phyloP scores from a whole-genome alignment of 2,797 vertebrate species.

The Characodon lateralis region DNA sequence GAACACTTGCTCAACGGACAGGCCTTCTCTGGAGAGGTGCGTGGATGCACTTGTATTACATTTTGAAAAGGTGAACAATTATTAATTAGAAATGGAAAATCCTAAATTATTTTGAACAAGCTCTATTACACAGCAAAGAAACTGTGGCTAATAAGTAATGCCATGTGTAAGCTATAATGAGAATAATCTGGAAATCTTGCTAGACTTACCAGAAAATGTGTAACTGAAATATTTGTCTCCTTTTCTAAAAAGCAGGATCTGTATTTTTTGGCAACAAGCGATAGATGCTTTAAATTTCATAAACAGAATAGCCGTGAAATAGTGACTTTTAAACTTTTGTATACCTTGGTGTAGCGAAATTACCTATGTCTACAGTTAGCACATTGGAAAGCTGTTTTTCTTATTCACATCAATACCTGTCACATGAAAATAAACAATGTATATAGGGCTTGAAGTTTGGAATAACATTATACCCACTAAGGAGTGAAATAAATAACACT shows the following conservation, averaged over 20 bases:
- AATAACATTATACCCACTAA: background rate
- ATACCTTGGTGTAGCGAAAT: background rate
- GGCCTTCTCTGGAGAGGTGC: constrained; percentile 96
- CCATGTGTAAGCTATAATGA: background rate
- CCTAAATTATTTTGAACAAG: constrained; percentile 4
- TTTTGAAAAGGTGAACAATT: background rate
- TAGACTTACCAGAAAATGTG: background rate
- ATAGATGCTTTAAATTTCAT: background rate
- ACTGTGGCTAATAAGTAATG: background rate
- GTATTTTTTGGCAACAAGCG: background rate
- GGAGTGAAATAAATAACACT: background rate
- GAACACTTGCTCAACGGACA: constrained; percentile 98
- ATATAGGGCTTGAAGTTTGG: background rate
- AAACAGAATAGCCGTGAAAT: background rate
- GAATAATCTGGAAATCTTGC: background rate
- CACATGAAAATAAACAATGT: background rate
- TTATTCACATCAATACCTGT: background rate
- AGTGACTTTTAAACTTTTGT: background rate
- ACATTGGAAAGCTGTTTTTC: background rate
- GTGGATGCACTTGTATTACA: background rate
- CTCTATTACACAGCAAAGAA: background rate
- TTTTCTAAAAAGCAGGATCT: background rate
- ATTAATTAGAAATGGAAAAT: background rate
- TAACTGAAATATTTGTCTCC: background rate
- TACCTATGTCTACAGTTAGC: background rate